Evolutionary conservation across 1,140 invertebrate species (phyloP).

Genomic region (Anagrus nilaparvatae): DNA sequence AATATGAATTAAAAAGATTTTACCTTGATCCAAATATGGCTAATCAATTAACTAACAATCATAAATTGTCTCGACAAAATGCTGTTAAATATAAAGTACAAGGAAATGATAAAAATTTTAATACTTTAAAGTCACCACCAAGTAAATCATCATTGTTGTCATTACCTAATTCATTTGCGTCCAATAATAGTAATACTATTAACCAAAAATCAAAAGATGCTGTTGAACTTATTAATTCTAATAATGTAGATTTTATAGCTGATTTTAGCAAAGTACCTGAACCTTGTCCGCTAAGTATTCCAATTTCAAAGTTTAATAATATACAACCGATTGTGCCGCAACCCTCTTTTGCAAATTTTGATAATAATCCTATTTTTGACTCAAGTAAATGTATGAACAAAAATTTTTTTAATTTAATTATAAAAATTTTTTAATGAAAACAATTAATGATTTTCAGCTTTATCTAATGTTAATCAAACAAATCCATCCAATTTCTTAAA

Average conservation of each 20-base stretch:
- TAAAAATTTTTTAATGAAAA: too few species aligned
- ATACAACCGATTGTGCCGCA: constrained; percentile 33
- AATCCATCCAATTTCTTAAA: not conserved
- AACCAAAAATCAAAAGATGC: constrained; percentile 19
- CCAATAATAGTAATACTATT: constrained; percentile 12
- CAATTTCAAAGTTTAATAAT: constrained; percentile 21
- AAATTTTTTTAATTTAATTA: constrained; percentile 11
- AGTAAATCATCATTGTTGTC: constrained; percentile 17
- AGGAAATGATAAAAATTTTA: constrained; percentile 14
- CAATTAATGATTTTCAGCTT: too few species aligned
- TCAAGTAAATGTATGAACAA: constrained; percentile 42
- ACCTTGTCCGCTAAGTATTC: constrained; percentile 27
- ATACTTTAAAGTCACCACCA: constrained; percentile 12
- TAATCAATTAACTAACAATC: constrained; percentile 31
- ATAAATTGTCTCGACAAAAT: constrained; percentile 20
- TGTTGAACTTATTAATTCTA: constrained; percentile 26
- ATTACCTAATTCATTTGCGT: constrained; percentile 19
- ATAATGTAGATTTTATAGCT: constrained; percentile 49
- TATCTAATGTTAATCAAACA: constrained; percentile 5
- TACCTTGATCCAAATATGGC: constrained; percentile 55
- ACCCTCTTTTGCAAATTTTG: constrained; percentile 60
- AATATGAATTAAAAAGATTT: constrained; percentile 85
- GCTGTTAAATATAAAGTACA: constrained; percentile 15
- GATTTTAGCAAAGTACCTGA: constrained; percentile 50
- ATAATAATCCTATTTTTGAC: constrained; percentile 59